Percentiles rank a stretch among this genome's conserved stretches.
Evolutionary conservation across 2,888 invertebrate genomes (phyloP).

Genomic region (Palloptera scutellata): DNA sequence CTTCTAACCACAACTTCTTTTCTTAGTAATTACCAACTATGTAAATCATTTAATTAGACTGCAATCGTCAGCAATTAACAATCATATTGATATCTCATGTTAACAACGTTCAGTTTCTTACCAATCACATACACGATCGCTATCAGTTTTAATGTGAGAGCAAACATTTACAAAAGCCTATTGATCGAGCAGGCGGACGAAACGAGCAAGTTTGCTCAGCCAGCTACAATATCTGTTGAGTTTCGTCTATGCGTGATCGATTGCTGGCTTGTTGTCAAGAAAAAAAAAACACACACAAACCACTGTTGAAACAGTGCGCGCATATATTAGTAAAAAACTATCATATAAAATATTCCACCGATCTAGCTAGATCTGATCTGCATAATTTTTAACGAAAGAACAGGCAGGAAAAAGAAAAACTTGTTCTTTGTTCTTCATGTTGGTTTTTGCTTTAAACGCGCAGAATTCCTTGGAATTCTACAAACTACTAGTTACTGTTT

Average conservation of each 20-base stretch:
- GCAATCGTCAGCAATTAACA: too few species aligned
- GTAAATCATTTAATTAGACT: too few species aligned
- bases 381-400: slow-evolving; percentile 45
- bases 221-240: background rate
- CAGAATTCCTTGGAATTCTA: slow-evolving; percentile 47
- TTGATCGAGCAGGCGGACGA: too few species aligned
- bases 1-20: too few species aligned
- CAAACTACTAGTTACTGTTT: background rate
- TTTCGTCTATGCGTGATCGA: background rate
- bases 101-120: too few species aligned
- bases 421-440: slow-evolving; percentile 39
- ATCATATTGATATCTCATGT: too few species aligned
- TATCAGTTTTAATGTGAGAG: too few species aligned
- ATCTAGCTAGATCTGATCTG: slow-evolving; percentile 36
- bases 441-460: slow-evolving; percentile 6
- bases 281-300: too few species aligned
- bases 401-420: slow-evolving; percentile 39
- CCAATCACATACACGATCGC: too few species aligned
- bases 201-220: background rate
- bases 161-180: too few species aligned
- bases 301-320: background rate
- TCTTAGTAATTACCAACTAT: too few species aligned
- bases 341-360: background rate
- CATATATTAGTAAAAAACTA: too few species aligned
- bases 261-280: background rate